phyloP scores from a whole-genome alignment of 2,888 invertebrate species.

The Chloroclysta siterata region DNA sequence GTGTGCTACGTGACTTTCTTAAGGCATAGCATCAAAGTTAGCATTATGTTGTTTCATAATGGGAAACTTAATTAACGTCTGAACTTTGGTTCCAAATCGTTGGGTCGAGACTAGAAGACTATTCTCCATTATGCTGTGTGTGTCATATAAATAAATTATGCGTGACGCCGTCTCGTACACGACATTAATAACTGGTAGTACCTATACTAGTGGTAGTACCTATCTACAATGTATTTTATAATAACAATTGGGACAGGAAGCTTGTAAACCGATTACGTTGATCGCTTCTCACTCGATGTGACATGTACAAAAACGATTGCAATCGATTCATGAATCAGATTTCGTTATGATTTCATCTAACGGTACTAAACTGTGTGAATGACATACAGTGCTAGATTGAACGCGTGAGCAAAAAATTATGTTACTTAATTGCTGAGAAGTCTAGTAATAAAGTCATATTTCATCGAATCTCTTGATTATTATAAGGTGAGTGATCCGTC shows the following conservation, averaged over 20 bases:
- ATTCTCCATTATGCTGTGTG: conserved; percentile 52
- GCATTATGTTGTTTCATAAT: conserved; percentile 52
- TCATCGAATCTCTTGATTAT: conserved; percentile 26
- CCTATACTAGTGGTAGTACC: too few relatives aligned
- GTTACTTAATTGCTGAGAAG: conserved; percentile 22
- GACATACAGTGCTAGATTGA: conserved; percentile 33
- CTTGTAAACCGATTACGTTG: conserved; percentile 80
- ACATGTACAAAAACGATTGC: conserved; percentile 73
- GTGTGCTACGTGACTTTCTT: conserved; percentile 54
- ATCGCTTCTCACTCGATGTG: conserved; percentile 75
- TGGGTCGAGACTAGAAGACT: conserved; percentile 53
- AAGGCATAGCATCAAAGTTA: conserved; percentile 59
- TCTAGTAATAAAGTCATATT: conserved; percentile 21
- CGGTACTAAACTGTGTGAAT: conserved; percentile 36
- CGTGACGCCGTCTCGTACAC: conserved; percentile 59
- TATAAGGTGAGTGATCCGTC: conserved; percentile 6
- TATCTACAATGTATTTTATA: conserved; percentile 68
- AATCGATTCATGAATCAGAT: conserved; percentile 73
- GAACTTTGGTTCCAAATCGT: conserved; percentile 62
- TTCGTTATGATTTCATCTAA: conserved; percentile 69
- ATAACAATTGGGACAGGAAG: conserved; percentile 78
- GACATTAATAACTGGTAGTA: conserved; percentile 77
- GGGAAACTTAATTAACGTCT: conserved; percentile 67
- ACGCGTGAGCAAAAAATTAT: conserved; percentile 31
- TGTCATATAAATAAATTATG: conserved; percentile 63